Conservation (phyloP, 2,888 invertebrate species). For the Tineola bisselliella region DNA sequence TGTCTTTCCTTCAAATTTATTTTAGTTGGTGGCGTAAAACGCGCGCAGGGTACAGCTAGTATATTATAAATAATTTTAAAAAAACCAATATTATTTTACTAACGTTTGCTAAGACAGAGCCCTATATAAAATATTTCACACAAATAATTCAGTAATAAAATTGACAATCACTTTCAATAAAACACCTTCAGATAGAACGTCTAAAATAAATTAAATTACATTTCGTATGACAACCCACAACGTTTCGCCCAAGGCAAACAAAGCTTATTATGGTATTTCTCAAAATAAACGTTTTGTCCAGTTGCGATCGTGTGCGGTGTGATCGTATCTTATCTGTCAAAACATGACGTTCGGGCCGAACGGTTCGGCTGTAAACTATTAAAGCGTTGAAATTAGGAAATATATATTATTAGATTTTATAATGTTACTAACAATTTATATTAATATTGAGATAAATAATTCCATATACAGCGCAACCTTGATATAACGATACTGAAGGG, state of each 20-base stretch:
- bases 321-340: neutral
- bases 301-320: neutral
- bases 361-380: neutral
- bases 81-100: no score
- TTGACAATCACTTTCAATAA: neutral
- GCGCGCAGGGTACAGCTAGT: no score
- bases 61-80: no score
- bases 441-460: no score
- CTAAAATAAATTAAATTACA: neutral
- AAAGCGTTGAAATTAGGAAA: neutral
- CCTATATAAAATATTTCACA: no score
- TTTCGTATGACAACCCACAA: neutral
- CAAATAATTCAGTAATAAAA: neutral
- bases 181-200: neutral
- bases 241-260: neutral
- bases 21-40: no score
- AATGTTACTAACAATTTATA: no score
- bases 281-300: neutral
- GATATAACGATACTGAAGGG: no score
- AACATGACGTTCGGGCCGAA: neutral
- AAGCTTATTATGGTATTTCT: neutral
- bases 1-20: no score
- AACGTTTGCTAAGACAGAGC: no score
- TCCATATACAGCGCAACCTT: no score
- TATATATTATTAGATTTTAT: no score